Base-by-base conservation (phyloP, 1,140 invertebrate species). In the Micrasema longulum region DNA sequence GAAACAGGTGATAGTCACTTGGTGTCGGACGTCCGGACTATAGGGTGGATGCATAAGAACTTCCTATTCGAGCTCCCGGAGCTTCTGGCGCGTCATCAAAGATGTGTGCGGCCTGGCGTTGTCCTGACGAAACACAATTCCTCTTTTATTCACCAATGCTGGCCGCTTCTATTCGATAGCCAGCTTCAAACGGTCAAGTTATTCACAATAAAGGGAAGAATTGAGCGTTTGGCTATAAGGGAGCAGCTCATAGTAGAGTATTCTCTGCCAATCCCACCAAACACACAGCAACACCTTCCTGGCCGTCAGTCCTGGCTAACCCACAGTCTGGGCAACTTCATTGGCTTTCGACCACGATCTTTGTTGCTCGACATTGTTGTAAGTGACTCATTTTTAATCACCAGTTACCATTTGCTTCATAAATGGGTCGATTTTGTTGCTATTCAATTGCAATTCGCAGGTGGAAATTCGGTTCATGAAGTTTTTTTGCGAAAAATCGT, bases 31-130 rank as follows among this genome's bases (percentile, higher is more conserved):
- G 23, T 38, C 53, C 35, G 35, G 23, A 57, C 35, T 57, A 31
- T 57, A 57, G 23, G 35, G 23, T 57, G 23, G 53, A 50, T 50
- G 47, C 12, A 50, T 50, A 50, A 50, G 47, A 50, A 50, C 47
- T 50, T 50, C 47, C 47, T 18, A 16, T 50, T 9, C 47, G 12
- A 50, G 47, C 2, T 50, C 47, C 47, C 2, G 47, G 47, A 50
- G 47, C 47, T 50, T 50, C 47, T 50, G 47, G 47, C 47, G 47
- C 47, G 47, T 50, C 47, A 50, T 50, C 47, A 50, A 50, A 50
- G 47, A 50, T 50, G 12, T 50, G 47, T 50, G 47, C 47, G 47
- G 47, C 47, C 47, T 50, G 47, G 47, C 18, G 12, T 50, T 16
- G 47, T 4, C 47, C 47, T 50, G 14, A 50, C 18, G 47, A 50